phyloP scores from a whole-genome alignment of 2,113 vertebrate species.

The Hemibagrus wyckioides region DNA sequence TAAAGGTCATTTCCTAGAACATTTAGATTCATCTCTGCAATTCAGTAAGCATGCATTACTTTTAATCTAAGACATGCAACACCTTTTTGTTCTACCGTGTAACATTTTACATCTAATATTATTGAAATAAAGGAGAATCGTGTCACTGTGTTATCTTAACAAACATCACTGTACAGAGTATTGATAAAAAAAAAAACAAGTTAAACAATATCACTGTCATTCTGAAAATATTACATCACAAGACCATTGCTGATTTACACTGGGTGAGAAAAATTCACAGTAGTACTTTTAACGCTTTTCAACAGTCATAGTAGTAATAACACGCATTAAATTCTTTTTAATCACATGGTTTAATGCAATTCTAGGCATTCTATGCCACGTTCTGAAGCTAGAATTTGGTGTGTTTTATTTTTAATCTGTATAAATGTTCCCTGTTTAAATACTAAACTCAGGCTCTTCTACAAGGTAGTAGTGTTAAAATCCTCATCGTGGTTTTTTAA shows the following conservation, averaged over 20 bases:
- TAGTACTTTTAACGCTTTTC: neutral
- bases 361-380: neutral
- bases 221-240: neutral
- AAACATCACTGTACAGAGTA: conserved; percentile 1
- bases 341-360: neutral
- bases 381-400: neutral
- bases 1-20: conserved; percentile 3
- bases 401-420: neutral
- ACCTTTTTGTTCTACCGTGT: neutral
- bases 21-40: neutral
- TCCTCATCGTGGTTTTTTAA: neutral
- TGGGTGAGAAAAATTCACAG: neutral
- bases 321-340: no score
- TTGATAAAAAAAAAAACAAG: neutral
- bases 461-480: neutral
- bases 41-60: neutral
- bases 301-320: conserved; percentile 2
- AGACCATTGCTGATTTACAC: neutral
- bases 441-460: neutral
- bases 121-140: neutral
- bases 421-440: neutral
- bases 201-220: neutral
- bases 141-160: neutral
- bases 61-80: conserved; percentile 27
- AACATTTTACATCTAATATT: neutral